These are phyloP conservation scores for Pseudochirops corinnae DNA, from an alignment of 2,797 vertebrate genomes.

Conservation along the genomic window DNA sequence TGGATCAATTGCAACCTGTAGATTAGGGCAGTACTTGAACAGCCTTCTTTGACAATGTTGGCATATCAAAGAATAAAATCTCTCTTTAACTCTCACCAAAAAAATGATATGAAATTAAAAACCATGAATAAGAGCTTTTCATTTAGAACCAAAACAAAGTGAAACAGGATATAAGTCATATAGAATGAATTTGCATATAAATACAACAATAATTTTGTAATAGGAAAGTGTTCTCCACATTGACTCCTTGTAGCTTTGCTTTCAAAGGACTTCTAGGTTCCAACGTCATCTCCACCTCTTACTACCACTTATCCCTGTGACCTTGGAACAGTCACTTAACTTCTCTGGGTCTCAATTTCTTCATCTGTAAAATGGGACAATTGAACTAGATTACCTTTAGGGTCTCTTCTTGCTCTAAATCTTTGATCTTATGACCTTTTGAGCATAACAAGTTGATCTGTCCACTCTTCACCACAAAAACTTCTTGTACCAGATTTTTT, in stretches of 20 bases:
- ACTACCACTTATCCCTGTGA: background rate
- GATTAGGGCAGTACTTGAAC: background rate
- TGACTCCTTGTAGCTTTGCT: background rate
- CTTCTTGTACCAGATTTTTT: background rate
- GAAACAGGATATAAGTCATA: background rate
- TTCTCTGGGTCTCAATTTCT: background rate
- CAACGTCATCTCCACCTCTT: background rate
- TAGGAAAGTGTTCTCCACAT: background rate
- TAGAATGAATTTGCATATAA: background rate
- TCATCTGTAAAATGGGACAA: background rate
- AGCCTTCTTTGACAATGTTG: conserved; percentile 31
- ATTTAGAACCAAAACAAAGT: background rate
- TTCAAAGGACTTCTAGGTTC: background rate
- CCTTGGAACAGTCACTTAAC: background rate
- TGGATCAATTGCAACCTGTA: background rate
- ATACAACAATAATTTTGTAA: background rate
- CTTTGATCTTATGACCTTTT: background rate
- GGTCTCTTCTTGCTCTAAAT: background rate
- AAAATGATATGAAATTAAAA: conserved; percentile 61
- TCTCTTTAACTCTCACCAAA: conserved; percentile 79
- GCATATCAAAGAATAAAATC: conserved; percentile 42
- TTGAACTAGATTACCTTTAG: background rate
- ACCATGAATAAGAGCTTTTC: background rate
- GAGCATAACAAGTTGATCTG: background rate
- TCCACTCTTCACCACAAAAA: background rate